Evolutionary conservation across 1,140 invertebrate genomes (phyloP).

Genomic region (Heliconius melpomene): DNA sequence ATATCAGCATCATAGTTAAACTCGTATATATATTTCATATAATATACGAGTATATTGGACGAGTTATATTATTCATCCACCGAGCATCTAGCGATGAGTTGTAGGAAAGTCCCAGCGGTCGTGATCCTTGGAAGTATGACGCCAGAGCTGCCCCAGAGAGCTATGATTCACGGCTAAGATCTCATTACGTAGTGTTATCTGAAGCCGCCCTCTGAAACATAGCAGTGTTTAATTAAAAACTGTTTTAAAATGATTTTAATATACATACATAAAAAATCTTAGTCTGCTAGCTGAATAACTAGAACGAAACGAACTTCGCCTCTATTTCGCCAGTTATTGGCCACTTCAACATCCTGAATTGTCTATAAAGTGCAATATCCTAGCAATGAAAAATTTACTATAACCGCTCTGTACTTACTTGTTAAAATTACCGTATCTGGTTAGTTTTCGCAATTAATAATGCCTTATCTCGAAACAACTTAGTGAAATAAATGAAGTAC

Average conservation of each 20-base stretch:
- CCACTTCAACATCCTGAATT: slow-evolving; percentile 63
- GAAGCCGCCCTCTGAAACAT: slow-evolving; percentile 53
- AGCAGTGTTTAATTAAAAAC: slow-evolving; percentile 49
- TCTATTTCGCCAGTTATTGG: slow-evolving; percentile 68
- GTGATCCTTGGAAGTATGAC: slow-evolving; percentile 62
- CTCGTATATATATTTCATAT: neutral
- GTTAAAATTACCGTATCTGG: neutral
- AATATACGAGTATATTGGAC: slow-evolving; percentile 18
- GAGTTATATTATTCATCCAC: slow-evolving; percentile 35
- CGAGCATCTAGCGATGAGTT: slow-evolving; percentile 44
- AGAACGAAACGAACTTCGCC: slow-evolving; percentile 61
- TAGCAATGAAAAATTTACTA: slow-evolving; percentile 38
- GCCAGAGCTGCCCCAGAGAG: slow-evolving; percentile 56
- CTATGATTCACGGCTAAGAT: slow-evolving; percentile 64
- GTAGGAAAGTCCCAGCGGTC: slow-evolving; percentile 54
- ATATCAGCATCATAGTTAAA: too few species aligned
- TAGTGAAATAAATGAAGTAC: slow-evolving; percentile 18
- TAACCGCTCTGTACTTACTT: neutral
- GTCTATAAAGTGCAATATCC: slow-evolving; percentile 69
- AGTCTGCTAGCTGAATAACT: slow-evolving; percentile 32
- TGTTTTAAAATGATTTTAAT: slow-evolving; percentile 30
- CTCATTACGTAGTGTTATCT: slow-evolving; percentile 67
- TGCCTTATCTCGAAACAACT: neutral
- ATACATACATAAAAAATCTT: slow-evolving; percentile 30
- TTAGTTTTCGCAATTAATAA: slow-evolving; percentile 7